These are phyloP conservation scores for Drosophila flavopinicola DNA, from an alignment of 2,888 invertebrate species.

Conservation along the genomic window DNA sequence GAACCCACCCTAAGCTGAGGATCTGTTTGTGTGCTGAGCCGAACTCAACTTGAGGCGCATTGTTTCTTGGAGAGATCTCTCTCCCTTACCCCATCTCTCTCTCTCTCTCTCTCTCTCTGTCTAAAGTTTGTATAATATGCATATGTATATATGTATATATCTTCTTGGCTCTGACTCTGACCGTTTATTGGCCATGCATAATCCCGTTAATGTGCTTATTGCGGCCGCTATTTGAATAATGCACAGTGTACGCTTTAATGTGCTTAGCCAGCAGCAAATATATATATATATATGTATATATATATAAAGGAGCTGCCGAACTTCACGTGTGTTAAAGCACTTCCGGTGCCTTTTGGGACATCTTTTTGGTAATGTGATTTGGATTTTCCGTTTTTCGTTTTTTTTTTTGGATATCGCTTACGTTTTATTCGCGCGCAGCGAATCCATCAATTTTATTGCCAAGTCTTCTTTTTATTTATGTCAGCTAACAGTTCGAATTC, in stretches of 20 bases:
- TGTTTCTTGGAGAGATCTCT: slow-evolving; percentile 14
- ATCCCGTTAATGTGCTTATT: slow-evolving; percentile 83
- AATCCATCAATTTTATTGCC: slow-evolving; percentile 78
- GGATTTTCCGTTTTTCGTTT: slow-evolving; percentile 31
- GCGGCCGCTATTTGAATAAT: slow-evolving; percentile 78
- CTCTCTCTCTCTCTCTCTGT: background rate
- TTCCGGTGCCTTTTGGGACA: no score
- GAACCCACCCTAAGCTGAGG: slow-evolving; percentile 20
- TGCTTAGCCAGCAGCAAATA: slow-evolving; percentile 69
- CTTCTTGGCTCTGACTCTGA: slow-evolving; percentile 42
- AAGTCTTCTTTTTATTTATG: slow-evolving; percentile 50
- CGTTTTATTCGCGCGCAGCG: slow-evolving; percentile 69
- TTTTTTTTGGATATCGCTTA: slow-evolving; percentile 24
- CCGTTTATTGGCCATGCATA: slow-evolving; percentile 84
- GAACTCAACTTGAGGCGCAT: slow-evolving; percentile 6
- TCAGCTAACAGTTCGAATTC: slow-evolving; percentile 29
- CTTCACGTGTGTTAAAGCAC: slow-evolving; percentile 7
- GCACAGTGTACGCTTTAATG: slow-evolving; percentile 83
- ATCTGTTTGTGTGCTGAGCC: background rate
- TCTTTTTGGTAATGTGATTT: no score
- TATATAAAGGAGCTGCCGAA: no score
- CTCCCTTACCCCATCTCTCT: no score
- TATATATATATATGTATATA: no score
- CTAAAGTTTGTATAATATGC: slow-evolving; percentile 68
- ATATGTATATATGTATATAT: slow-evolving; percentile 50